Percentiles rank a stretch among this genome's conserved stretches.
These are phyloP conservation scores for Rhinella marina DNA, from an alignment of 2,797 vertebrate species.

Conservation along the genomic window DNA sequence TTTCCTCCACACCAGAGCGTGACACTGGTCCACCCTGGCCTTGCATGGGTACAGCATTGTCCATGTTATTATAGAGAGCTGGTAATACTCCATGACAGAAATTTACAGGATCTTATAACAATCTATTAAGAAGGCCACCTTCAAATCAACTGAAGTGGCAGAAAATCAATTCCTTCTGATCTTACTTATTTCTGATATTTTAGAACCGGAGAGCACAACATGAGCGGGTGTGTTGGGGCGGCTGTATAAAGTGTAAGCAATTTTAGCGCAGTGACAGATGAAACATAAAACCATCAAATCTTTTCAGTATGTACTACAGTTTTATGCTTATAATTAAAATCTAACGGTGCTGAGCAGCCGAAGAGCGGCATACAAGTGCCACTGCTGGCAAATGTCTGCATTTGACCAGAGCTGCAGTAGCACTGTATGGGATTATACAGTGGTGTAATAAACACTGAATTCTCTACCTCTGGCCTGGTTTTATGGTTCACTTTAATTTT, in stretches of 20 bases:
- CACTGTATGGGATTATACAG: not conserved
- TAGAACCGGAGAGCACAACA: not conserved
- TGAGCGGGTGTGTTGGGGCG: not conserved
- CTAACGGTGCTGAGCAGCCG: not conserved
- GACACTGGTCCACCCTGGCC: not conserved
- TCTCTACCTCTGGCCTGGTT: not conserved
- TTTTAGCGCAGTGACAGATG: not conserved
- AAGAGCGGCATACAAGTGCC: not conserved
- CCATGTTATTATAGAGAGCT: not conserved
- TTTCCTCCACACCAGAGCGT: no score
- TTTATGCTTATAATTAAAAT: constrained; percentile 48
- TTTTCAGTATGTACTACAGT: constrained; percentile 7
- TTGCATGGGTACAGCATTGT: not conserved
- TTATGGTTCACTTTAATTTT: not conserved
- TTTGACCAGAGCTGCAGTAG: not conserved
- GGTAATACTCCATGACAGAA: constrained; percentile 12
- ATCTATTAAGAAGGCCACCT: not conserved
- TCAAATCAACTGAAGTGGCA: not conserved
- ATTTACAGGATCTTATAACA: constrained; percentile 18
- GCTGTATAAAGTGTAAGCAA: not conserved
- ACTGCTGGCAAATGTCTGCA: constrained; percentile 3
- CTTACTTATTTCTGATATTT: not conserved
- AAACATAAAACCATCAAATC: constrained; percentile 37
- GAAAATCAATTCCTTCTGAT: constrained; percentile 13
- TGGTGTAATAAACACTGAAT: not conserved